Base-by-base conservation (phyloP, 2,113 vertebrate genomes). In the Crotalus helleri region DNA sequence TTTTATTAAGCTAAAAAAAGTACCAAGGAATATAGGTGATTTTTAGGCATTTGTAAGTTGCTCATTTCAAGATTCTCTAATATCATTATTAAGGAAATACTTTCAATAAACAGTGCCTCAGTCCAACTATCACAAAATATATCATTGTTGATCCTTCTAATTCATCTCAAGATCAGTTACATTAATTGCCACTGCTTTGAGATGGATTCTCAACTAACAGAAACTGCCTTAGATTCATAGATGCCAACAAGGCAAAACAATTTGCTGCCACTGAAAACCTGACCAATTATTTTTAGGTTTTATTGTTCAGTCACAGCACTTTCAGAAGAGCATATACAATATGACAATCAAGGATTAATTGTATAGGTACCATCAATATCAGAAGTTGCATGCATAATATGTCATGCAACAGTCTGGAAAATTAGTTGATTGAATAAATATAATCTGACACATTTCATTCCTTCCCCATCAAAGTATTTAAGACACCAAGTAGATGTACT, bases 361-460 rank as follows among this genome's bases (percentile, higher is more conserved):
- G 69, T 1, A 57, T 0, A 89, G 39, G n/a, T 96, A 91, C 51
- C 74, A 95, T 95, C 24, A 94, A n/a, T 3, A 94, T 33, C 3
- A 92, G 13, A 91, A 59, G 3, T 93, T 89, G 49, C 15, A 90
- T 94, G 74, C 15, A 91, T 93, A 91, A n/a, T 92, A 93, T 8
- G n/a, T 94, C 69, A 85, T 55, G 88, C 53, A 89, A 7, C 44
- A 91, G 57, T 26, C 57, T 91, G 86, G 91, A 92, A 94, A 69
- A 94, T 90, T 94, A 94, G 57, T 1, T 86, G 61, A 86, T 88
- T 39, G 2, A 86, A 93, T 61, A 95, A n/a, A 39, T 94, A 57
- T 69, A 91, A 95, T 61, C n/a, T 55, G 85, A 7, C 57, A 87
- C 3, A 69, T 39, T 44, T 90, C 0, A 0, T 49, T 94, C 0